Evolutionary conservation across 2,888 invertebrate species (phyloP), one percentile per base, ranked within the genome.

Genomic region (Drepanosiphum platanoidis): DNA sequence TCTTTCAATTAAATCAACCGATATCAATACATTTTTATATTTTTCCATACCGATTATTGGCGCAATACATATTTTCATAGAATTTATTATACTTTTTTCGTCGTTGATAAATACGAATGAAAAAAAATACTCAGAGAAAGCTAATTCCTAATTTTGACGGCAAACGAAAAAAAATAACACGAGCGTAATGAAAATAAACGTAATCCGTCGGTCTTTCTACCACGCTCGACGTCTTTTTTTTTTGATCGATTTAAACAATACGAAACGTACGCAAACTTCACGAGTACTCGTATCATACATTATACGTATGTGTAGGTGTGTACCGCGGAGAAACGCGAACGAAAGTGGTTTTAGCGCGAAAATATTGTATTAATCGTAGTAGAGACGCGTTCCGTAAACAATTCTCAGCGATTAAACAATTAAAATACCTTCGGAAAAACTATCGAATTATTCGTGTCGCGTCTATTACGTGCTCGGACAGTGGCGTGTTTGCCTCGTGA

Each of bases 331-430:
- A 52, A 34, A 32, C 46, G 22, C 32, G 52, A 52, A 52, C 22
- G 13, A 75, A 52, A 75, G 22, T 52, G 7, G 34, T 46, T 46
- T 22, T 1, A 61, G 15, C 52, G 3, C 58, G n/a, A 42, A 9
- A 52, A n/a, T n/a, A n/a, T n/a, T n/a, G n/a, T 46, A 72, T 52
- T 15, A 52, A 52, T 52, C n/a, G 27, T 7, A n/a, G 61, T 1
- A 3, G 9, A 18, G 61, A 61, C 22, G 3, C n/a, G 34, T 58
- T 34, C 15, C 7, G 8, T 9, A 32, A 75, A 58, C 58, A 61
- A 36, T 75, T 75, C 75, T 58, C 36, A 61, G 27, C 27, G n/a
- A 75, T n/a, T n/a, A 8, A 75, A 75, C 18, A 75, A 75, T 75
- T 75, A 34, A 36, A 58, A 75, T 13, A n/a, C 7, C n/a, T n/a